Evolutionary conservation across 2,888 invertebrate genomes (phyloP), one percentile per base, ranked within the genome.

Genomic region (Minunthozetes semirufus): DNA sequence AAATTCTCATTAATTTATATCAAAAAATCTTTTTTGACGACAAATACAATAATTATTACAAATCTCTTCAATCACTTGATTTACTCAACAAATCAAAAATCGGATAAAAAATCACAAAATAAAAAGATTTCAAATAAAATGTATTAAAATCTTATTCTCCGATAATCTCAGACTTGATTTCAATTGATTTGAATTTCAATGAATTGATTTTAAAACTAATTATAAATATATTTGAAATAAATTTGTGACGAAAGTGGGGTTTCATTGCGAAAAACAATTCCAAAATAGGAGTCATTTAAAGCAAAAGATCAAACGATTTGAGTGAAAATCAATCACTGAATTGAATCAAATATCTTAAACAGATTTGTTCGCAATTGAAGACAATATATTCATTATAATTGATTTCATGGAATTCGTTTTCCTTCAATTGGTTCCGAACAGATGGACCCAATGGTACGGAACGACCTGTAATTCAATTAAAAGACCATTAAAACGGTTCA

Each of bases 331-430:
- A 33, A 22, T 70, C 59, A 27, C 6, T 42, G 50, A 74, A 79
- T 59, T 78, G 74, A 48, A 80, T 77, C 71, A 80, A 48, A 75
- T 80, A 80, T 27, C 80, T 78, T 22, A 80, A 77, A 76, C 77
- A 78, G 29, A 80, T 78, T 75, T 79, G 79, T 22, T 77, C 76
- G 70, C 78, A 75, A 50, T 78, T 78, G 72, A 77, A 80, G 17
- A 79, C 80, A 42, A 79, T 75, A 63, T 79, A 80, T 76, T 80
- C 79, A 72, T 78, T 80, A 76, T 77, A 79, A 72, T 75, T 75
- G 73, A 75, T 56, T 66, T 74, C 76, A 59, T 75, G 71, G 74
- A 72, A 72, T 22, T 70, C 73, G n/a, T 66, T 63, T 15, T 72
- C 59, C 17, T 77, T 76, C 63, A 76, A 68, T 25, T 75, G 77